These are phyloP conservation scores for Cynopterus brachyotis DNA, from an alignment of 2,113 vertebrate genomes.

Conservation along the genomic window DNA sequence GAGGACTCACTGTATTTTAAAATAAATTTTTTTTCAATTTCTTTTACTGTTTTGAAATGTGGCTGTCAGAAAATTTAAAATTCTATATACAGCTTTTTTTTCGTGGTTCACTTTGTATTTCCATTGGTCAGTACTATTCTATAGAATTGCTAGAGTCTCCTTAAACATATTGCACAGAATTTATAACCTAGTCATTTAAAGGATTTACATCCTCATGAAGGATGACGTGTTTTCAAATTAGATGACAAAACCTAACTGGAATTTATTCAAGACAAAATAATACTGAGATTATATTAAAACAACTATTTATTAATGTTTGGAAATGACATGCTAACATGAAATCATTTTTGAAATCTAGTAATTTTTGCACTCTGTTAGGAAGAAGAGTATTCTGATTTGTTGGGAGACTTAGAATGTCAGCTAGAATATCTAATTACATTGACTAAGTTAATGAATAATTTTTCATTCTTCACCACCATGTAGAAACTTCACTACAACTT, in stretches of 20 bases:
- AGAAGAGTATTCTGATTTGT: not conserved
- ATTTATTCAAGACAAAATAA: slow-evolving; percentile 30
- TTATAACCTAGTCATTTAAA: not conserved
- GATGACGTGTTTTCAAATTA: not conserved
- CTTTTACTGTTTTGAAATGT: not conserved
- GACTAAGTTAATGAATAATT: not conserved
- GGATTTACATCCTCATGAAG: not conserved
- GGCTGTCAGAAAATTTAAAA: not conserved
- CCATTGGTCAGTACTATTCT: not conserved
- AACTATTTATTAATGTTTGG: not conserved
- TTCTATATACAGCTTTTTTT: not conserved
- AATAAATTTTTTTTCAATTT: not conserved
- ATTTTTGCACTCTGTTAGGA: not conserved
- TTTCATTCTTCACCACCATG: not conserved
- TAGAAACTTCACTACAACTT: not conserved
- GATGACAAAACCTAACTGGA: slow-evolving; percentile 1
- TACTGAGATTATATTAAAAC: not conserved
- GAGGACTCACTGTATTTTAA: not conserved
- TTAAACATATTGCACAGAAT: not conserved
- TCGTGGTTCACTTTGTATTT: not conserved
- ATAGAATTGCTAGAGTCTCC: not conserved
- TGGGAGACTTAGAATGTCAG: not conserved
- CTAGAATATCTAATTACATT: not conserved
- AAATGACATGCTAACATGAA: not conserved
- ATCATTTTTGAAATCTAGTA: not conserved